These are phyloP conservation scores for Cheirogaleus major DNA, from an alignment of 2,797 vertebrate genomes.

Conservation along the genomic window DNA sequence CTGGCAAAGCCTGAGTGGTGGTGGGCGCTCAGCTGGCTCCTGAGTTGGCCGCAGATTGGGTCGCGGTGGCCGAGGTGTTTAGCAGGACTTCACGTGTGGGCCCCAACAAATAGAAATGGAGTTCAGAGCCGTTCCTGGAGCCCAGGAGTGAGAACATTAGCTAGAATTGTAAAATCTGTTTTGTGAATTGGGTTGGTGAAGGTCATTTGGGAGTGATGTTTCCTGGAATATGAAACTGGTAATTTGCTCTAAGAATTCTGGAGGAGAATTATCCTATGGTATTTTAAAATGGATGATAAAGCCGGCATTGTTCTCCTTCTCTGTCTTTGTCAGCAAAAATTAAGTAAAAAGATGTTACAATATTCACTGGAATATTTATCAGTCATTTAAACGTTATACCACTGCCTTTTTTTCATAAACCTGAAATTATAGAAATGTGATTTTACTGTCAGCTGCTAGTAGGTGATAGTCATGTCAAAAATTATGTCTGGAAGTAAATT, in stretches of 20 bases:
- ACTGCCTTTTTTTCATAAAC: neutral
- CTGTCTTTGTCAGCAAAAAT: neutral
- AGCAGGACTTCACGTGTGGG: neutral
- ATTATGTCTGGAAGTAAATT: neutral
- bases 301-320: neutral
- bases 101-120: neutral
- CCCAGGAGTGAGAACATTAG: neutral
- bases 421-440: neutral
- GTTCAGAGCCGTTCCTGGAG: neutral
- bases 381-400: neutral
- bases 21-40: fast-evolving
- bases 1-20: neutral
- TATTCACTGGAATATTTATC: neutral
- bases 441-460: neutral
- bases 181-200: neutral
- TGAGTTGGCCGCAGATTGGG: neutral
- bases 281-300: neutral
- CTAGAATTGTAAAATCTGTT: neutral
- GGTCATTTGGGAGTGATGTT: neutral
- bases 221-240: neutral
- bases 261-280: neutral
- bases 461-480: neutral
- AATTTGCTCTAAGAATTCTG: neutral
- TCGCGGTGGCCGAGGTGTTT: too few relatives aligned
- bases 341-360: neutral